Conservation (phyloP, 2,113 vertebrate genomes). For the Ranitomeya imitator region DNA sequence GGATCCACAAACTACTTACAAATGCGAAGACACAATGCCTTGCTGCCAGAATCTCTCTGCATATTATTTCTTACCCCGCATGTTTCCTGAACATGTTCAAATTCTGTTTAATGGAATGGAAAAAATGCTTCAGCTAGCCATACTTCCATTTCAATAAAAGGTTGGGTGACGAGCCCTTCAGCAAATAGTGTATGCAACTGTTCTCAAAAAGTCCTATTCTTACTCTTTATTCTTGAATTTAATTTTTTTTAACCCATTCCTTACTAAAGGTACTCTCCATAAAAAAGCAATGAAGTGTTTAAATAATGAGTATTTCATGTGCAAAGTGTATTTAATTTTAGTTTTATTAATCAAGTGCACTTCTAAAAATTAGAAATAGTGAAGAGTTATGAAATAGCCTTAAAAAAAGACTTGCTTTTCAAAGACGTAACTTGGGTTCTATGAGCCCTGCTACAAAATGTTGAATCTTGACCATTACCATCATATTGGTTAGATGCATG, state of each 20-base stretch:
- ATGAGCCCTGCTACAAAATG: too few relatives aligned
- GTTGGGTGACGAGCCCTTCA: conserved; percentile 16
- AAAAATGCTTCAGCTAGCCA: conserved; percentile 30
- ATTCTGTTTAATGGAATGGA: conserved; percentile 44
- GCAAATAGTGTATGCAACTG: not conserved
- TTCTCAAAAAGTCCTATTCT: not conserved
- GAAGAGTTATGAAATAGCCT: too few relatives aligned
- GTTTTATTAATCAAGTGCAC: too few relatives aligned
- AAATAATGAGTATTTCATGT: not conserved
- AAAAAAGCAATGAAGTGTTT: not conserved
- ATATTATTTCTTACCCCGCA: conserved; percentile 27
- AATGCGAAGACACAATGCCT: conserved; percentile 3
- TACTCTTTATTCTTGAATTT: not conserved
- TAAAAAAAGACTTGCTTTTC: too few relatives aligned
- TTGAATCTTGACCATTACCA: too few relatives aligned
- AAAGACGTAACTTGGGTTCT: too few relatives aligned
- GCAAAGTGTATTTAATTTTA: not conserved
- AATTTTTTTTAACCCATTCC: not conserved
- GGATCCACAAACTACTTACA: not conserved
- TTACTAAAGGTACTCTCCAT: not conserved
- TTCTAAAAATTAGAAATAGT: too few relatives aligned
- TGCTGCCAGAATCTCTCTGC: conserved; percentile 9
- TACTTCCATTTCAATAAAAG: conserved; percentile 39
- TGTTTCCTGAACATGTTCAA: conserved; percentile 32
- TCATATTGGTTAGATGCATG: too few relatives aligned